A percentile compares a stretch with the other conserved stretches of the same genome.
These are phyloP conservation scores for Hydrochoerus hydrochaeris DNA, from an alignment of 2,113 vertebrate species.

Conservation along the genomic window DNA sequence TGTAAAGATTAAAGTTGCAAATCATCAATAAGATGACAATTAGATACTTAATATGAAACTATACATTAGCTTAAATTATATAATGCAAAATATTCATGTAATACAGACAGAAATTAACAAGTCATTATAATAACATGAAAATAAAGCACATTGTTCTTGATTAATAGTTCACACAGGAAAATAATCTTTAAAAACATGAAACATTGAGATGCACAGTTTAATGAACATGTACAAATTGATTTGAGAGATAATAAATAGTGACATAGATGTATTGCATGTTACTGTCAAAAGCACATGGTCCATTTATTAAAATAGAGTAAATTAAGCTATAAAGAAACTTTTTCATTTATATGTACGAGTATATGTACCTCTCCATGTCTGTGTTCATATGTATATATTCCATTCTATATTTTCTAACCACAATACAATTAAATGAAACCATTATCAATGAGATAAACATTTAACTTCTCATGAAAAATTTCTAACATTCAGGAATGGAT, in stretches of 20 bases:
- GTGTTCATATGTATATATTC: not conserved
- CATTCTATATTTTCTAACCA: not conserved
- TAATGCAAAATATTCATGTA: not conserved
- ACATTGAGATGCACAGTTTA: not conserved
- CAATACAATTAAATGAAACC: not conserved
- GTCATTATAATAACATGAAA: not conserved
- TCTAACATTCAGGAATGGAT: not conserved
- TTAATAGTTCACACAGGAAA: not conserved
- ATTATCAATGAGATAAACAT: conserved; percentile 6
- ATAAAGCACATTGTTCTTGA: not conserved
- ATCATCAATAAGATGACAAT: not conserved
- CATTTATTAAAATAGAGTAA: conserved; percentile 19
- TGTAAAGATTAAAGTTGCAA: not conserved
- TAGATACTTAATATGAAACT: not conserved
- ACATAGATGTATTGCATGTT: not conserved
- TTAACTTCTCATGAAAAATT: not conserved
- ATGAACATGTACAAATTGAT: not conserved
- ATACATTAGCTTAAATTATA: not conserved
- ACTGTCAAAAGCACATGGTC: not conserved
- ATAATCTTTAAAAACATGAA: not conserved
- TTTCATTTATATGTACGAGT: not conserved
- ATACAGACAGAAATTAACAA: not conserved
- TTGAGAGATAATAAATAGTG: not conserved
- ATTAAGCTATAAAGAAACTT: not conserved
- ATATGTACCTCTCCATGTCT: not conserved